Evolutionary conservation across 2,797 vertebrate species (phyloP), one percentile per base, ranked within the genome.

Genomic region (Macropus fuliginosus): DNA sequence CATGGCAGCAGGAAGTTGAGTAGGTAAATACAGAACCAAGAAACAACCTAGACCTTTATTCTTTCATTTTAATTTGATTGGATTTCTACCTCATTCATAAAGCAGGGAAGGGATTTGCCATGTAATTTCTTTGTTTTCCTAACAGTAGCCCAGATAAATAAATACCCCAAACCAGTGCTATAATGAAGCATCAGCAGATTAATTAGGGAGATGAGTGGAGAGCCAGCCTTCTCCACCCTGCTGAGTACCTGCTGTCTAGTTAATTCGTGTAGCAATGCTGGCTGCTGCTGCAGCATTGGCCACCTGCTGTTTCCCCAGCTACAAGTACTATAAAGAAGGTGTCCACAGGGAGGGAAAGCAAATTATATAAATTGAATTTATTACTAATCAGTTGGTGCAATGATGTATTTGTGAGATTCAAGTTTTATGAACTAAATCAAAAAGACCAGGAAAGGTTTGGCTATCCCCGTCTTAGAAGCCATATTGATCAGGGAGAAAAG

Each of bases 241-340:
- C 97, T 92, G 95, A 97, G 96, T 96, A 97, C 66, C 97, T 98
- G 96, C 97, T 97, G 96, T 95, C 92, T 54, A 94, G 96, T 90
- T 97, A 97, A 98, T 98, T 95, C 95, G 56, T 96, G 54, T 94
- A 95, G 93, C 94, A 91, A 66, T 52, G n/a, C 95, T 97, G 94
- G 96, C 95, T 92, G 91, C 81, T 97, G 92, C 56, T 97, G 95
- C 96, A 98, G 91, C 74, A 97, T 96, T 46, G 96, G 93, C 31
- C n/a, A 92, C 96, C 96, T 93, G 74, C 95, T 97, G 95, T 59
- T 97, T 91, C 95, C 74, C 91, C 93, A 95, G 92, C 93, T 97
- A n/a, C 0, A 1, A 92, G 46, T 55, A 81, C 52, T 93, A n/a
- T 55, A 74, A 96, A n/a, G 54, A 31, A 28, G 97, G 90, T 56